These are phyloP conservation scores for Eriosoma lanigerum DNA, from an alignment of 1,140 invertebrate species.

Conservation along the genomic window DNA sequence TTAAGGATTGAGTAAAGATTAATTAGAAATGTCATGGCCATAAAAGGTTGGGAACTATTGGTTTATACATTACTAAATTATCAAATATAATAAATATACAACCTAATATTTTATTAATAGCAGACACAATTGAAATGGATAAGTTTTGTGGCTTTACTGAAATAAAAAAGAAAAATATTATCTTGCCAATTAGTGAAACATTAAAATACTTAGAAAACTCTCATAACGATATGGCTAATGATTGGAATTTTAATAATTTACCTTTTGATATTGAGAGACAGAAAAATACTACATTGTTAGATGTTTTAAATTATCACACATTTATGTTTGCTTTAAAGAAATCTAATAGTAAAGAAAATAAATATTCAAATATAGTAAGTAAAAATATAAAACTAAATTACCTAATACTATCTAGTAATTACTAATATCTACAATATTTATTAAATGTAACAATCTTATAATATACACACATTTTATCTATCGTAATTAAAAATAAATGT, in stretches of 20 bases:
- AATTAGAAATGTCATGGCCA: no score
- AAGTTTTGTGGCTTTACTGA: conserved; percentile 11
- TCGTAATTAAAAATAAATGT: no score
- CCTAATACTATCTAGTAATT: no score
- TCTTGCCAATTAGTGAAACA: conserved; percentile 42
- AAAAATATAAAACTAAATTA: background rate
- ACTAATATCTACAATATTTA: no score
- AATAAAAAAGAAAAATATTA: conserved; percentile 26
- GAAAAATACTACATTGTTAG: conserved; percentile 43
- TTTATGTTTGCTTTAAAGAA: background rate
- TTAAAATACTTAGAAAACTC: conserved; percentile 39
- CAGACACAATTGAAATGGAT: conserved; percentile 53
- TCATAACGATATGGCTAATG: background rate
- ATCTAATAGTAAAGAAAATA: background rate
- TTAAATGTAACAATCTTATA: no score
- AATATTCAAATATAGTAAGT: background rate
- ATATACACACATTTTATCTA: no score
- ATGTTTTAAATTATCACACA: conserved; percentile 39
- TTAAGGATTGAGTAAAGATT: no score
- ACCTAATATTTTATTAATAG: background rate
- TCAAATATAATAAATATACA: no score
- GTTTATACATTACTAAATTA: no score
- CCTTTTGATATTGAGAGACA: conserved; percentile 42
- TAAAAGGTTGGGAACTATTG: no score
- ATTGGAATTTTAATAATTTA: background rate